Base-by-base conservation (phyloP, 2,113 vertebrate species). In the Chaenocephalus aceratus region DNA sequence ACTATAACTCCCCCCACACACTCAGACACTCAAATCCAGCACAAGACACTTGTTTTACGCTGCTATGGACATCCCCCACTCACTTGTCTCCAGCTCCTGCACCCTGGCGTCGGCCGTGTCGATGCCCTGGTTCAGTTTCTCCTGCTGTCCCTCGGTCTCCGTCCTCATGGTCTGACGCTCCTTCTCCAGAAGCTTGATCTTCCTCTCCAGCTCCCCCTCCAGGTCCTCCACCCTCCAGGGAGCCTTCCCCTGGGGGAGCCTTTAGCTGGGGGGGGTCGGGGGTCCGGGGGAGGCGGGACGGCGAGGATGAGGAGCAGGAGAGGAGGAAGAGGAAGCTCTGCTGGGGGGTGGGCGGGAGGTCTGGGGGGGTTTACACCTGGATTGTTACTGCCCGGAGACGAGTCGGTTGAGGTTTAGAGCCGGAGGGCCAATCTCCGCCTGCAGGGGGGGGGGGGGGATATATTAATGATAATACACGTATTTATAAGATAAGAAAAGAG, bases 141-240 rank as follows among this genome's bases (percentile, higher is more conserved):
- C 94, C 30, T 95, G 96, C 71, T 98, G 96, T 64, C 91, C 95
- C 69, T 96, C 94, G 6, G 92, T 95, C 89, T 94, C 95, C 69
- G 93, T 95, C 60, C 93, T 93, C 76, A 96, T 92, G 70, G 95
- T 92, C 12, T 92, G 93, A 0, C 97, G 96, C 81, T 98, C 97
- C 87, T 97, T 97, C 90, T 99, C 97, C 91, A 99, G 88, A 13
- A 96, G 95, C 86, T 97, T 92, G 79, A 99, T 96, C 93, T 98
- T 97, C 84, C 96, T 94, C 87, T 98, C 96, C 77, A 99, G 95
- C 92, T 98, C 97, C 6, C 96, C 97, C 83, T 99, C 98, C 82
- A 99, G 91, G 86, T 97, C 96, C 45, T 98, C 97, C 94, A 98
- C 96, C 92, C 96, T 96, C 94, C 94, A 94, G 94, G 95, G 79